These are phyloP conservation scores for Catonia carolina DNA, from an alignment of 2,888 invertebrate species.

Conservation along the genomic window DNA sequence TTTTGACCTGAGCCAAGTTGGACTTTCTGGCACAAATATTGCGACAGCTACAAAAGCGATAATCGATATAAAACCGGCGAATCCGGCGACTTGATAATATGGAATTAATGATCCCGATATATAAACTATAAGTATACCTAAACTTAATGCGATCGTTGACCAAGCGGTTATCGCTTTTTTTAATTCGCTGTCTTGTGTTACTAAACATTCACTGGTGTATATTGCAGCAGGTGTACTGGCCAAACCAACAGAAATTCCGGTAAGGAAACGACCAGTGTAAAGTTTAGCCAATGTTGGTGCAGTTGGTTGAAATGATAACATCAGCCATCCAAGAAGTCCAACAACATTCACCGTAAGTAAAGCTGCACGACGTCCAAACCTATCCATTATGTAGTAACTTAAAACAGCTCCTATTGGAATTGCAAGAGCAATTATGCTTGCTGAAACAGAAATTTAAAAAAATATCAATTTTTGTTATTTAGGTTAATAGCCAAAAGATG, in stretches of 20 bases:
- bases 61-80: slow-evolving; percentile 42
- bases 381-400: slow-evolving; percentile 48
- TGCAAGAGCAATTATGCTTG: slow-evolving; percentile 49
- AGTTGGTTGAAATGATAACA: slow-evolving; percentile 41
- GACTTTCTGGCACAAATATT: slow-evolving; percentile 49
- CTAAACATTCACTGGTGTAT: slow-evolving; percentile 47
- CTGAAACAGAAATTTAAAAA: slow-evolving; percentile 41
- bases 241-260: slow-evolving; percentile 44
- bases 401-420: slow-evolving; percentile 50
- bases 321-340: slow-evolving; percentile 49
- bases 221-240: slow-evolving; percentile 50
- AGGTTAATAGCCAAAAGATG: too few species aligned
- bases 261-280: slow-evolving; percentile 38
- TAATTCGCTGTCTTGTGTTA: slow-evolving; percentile 32
- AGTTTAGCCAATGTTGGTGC: slow-evolving; percentile 34
- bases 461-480: background rate
- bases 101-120: slow-evolving; percentile 47
- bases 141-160: slow-evolving; percentile 48
- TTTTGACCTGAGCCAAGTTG: slow-evolving; percentile 48
- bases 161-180: slow-evolving; percentile 50
- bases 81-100: slow-evolving; percentile 36
- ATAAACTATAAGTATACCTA: slow-evolving; percentile 49
- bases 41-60: slow-evolving; percentile 42
- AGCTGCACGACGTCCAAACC: slow-evolving; percentile 47
- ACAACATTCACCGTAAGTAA: slow-evolving; percentile 46